These are phyloP conservation scores for Linepithema humile DNA, from an alignment of 1,140 invertebrate species.

Conservation along the genomic window DNA sequence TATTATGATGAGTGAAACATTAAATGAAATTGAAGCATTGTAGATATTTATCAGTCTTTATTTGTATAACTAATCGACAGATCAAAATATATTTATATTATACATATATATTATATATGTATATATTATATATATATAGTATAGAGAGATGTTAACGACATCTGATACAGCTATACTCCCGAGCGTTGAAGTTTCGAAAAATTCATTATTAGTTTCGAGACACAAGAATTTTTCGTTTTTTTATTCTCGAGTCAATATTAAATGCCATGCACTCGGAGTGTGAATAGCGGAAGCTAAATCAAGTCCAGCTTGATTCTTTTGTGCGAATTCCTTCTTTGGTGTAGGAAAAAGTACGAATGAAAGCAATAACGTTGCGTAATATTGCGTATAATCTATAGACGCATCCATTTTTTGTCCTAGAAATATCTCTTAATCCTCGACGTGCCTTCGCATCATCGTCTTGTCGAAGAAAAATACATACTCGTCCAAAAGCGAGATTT, in stretches of 20 bases:
- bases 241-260: constrained; percentile 46
- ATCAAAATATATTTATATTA: constrained; percentile 77
- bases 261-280: constrained; percentile 51
- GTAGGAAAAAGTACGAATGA: constrained; percentile 8
- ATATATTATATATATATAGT: constrained; percentile 19
- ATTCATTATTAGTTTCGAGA: constrained; percentile 34
- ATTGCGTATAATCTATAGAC: neutral
- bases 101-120: constrained; percentile 54
- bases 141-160: constrained; percentile 60
- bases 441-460: neutral
- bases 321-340: constrained; percentile 45
- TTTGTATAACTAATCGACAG: constrained; percentile 73
- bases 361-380: constrained; percentile 30
- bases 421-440: neutral
- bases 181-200: neutral
- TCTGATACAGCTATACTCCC: constrained; percentile 31
- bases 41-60: constrained; percentile 77
- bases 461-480: neutral
- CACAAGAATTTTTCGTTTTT: constrained; percentile 37
- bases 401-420: neutral
- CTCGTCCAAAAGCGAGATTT: neutral
- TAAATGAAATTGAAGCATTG: no score
- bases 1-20: neutral
- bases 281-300: constrained; percentile 62
- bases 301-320: constrained; percentile 75